These are phyloP conservation scores for Thinocorus orbignyianus DNA, from an alignment of 2,113 vertebrate genomes.

Conservation along the genomic window DNA sequence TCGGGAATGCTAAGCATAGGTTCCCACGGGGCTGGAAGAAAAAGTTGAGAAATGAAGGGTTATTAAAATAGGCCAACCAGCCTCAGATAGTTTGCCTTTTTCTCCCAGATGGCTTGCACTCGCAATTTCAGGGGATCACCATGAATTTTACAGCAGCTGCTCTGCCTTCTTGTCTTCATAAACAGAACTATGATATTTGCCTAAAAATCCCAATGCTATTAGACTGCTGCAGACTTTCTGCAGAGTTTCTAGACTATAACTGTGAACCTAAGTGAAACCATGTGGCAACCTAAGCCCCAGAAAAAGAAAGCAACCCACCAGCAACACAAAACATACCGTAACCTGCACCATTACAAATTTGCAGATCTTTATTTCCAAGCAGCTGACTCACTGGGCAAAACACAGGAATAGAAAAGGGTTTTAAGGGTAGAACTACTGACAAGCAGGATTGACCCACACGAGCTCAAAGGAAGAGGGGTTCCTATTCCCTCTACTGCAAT, in stretches of 20 bases:
- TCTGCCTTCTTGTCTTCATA: background rate
- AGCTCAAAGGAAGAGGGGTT: background rate
- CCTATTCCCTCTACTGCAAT: background rate
- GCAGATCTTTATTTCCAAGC: background rate
- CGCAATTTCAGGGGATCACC: background rate
- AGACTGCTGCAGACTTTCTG: background rate
- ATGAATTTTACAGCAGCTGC: background rate
- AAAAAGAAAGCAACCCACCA: background rate
- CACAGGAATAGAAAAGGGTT: background rate
- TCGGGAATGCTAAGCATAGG: background rate
- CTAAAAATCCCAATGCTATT: background rate
- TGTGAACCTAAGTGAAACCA: background rate
- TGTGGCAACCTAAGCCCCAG: background rate
- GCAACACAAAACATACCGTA: background rate
- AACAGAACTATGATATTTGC: background rate
- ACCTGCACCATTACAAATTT: background rate
- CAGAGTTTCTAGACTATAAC: background rate
- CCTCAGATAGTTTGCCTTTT: background rate
- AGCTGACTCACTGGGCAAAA: background rate
- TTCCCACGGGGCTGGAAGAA: background rate
- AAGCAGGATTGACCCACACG: background rate
- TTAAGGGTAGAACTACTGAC: background rate
- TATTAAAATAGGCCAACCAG: background rate
- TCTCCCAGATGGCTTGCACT: background rate
- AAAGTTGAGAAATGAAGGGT: background rate